These are phyloP conservation scores for Drosophila grimshawi DNA, from an alignment of 1,140 invertebrate species.

Conservation along the genomic window DNA sequence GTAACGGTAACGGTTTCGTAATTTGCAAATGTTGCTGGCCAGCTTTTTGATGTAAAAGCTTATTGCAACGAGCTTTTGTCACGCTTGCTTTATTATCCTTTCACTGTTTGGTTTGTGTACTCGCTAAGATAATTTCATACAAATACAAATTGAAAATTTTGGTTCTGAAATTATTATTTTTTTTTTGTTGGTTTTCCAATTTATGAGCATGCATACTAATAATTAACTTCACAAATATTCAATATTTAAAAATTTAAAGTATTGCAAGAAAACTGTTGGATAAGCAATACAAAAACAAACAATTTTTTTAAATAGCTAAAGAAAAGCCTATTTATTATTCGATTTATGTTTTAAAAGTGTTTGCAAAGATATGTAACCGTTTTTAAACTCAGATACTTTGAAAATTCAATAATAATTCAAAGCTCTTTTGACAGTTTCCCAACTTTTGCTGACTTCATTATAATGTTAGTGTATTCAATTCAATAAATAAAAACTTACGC, in stretches of 20 bases:
- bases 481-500: conserved; percentile 46
- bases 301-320: too few species aligned
- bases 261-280: too few species aligned
- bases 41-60: neutral
- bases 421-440: too few species aligned
- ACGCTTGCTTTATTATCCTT: neutral
- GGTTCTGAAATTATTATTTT: neutral
- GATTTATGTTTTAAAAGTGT: too few species aligned
- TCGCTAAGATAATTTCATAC: conserved; percentile 22
- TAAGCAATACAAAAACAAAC: too few species aligned
- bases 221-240: too few species aligned
- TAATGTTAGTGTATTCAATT: neutral
- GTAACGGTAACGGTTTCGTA: neutral
- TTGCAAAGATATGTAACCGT: too few species aligned
- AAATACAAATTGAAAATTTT: neutral
- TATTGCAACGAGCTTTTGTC: conserved; percentile 26
- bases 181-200: neutral
- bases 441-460: too few species aligned
- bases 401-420: too few species aligned
- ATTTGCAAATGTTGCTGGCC: neutral
- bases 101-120: conserved; percentile 19
- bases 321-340: too few species aligned
- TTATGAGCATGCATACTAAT: neutral
- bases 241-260: too few species aligned
- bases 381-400: too few species aligned